Conservation (phyloP, 1,140 invertebrate genomes). For the Bactericera cockerelli region DNA sequence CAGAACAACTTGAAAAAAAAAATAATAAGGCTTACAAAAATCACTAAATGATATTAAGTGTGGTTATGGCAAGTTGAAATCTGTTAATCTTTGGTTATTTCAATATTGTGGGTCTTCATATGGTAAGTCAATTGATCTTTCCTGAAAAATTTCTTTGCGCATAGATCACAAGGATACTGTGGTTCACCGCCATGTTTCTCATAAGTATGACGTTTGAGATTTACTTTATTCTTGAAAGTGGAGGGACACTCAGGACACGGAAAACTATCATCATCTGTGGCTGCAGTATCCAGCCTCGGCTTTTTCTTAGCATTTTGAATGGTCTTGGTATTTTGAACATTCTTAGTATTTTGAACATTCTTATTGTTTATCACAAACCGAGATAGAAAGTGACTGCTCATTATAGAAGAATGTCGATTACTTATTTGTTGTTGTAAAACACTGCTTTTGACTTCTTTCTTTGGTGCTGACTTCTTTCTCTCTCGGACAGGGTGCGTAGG, state of each 20-base stretch:
- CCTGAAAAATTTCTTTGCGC: not conserved
- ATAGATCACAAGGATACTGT: not conserved
- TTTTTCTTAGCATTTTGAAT: not conserved
- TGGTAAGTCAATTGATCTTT: not conserved
- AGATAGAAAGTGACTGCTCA: not conserved
- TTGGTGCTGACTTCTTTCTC: not conserved
- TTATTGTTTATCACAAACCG: slow-evolving; percentile 1
- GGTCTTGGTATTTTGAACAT: not conserved
- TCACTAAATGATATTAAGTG: too few relatives aligned
- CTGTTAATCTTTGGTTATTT: not conserved
- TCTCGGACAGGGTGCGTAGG: not conserved
- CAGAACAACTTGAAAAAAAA: too few relatives aligned
- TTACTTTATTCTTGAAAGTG: not conserved
- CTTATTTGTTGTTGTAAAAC: slow-evolving; percentile 6
- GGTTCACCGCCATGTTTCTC: slow-evolving; percentile 7
- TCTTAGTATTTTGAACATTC: not conserved
- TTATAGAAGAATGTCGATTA: not conserved
- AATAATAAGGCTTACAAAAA: too few relatives aligned
- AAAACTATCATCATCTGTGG: not conserved
- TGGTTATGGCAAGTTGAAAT: too few relatives aligned
- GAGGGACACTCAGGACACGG: not conserved
- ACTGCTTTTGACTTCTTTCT: not conserved
- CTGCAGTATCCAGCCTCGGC: not conserved
- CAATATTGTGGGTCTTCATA: not conserved
- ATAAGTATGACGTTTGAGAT: slow-evolving; percentile 2